Percentiles rank a stretch among this genome's conserved stretches.
Evolutionary conservation across 2,113 vertebrate genomes (phyloP).

Genomic region (Prionailurus viverrinus): DNA sequence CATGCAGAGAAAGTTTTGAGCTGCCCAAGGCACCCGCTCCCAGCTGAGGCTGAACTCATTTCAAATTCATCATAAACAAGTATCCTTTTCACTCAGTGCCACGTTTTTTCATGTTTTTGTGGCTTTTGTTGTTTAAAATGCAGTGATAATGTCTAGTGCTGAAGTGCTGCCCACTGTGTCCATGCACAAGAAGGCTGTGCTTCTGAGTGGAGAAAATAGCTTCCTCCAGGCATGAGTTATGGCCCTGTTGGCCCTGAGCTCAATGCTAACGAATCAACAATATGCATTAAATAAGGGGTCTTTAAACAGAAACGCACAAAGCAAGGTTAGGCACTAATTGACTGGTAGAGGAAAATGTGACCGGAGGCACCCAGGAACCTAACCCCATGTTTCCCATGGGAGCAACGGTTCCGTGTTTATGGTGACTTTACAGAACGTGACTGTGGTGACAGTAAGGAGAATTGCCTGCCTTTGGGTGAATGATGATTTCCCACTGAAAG

Average conservation of each 20-base stretch:
- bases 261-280: too few species aligned
- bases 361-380: neutral
- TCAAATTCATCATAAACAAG: neutral
- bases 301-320: neutral
- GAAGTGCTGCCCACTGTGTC: too few species aligned
- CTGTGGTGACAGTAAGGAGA: fast-evolving
- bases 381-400: fast-evolving
- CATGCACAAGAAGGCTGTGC: too few species aligned
- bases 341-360: fast-evolving
- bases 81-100: neutral
- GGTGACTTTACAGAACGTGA: neutral
- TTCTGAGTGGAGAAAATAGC: neutral
- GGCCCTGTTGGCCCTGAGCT: fast-evolving
- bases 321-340: neutral
- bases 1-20: neutral
- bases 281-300: too few species aligned
- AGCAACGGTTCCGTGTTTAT: fast-evolving
- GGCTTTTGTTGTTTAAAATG: neutral
- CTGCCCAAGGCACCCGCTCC: fast-evolving
- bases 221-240: fast-evolving
- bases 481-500: neutral
- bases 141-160: neutral
- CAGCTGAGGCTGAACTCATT: neutral
- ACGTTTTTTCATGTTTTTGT: fast-evolving
- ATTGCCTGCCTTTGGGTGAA: fast-evolving